Evolutionary conservation across 2,888 invertebrate genomes (phyloP), one percentile per base, ranked within the genome.

Genomic region (Drosophila pegasa): DNA sequence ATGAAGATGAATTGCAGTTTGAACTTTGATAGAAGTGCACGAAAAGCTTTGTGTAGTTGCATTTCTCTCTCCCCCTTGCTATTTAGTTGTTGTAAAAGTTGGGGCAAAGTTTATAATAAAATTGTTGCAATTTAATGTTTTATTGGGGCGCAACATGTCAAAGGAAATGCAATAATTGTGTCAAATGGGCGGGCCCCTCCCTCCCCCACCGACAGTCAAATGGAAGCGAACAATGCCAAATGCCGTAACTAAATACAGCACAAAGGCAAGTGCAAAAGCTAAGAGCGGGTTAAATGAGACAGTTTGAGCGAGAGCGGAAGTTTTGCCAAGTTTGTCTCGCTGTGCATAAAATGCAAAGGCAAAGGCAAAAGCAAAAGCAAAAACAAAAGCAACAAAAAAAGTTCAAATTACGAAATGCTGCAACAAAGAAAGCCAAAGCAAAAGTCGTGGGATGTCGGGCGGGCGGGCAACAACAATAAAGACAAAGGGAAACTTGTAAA

Each of bases 1-100:
- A 83, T 87, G 84, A 83, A 88, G 87, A 87, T 88, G 80, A 80
- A 89, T 83, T 86, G 89, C 74, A 87, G 67, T 80, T 86, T 76
- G 73, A 88, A 79, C 87, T 88, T 81, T 78, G 78, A 76, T 73
- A 55, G 71, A 64, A 74, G 65, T 71, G 62, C 78, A 87, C 72
- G 72, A 87, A 70, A 78, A 63, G 47, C 41, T 80, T 70, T 61
- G 54, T 54, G 47, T 41, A 51, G 29, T 43, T 48, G 29, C 47
- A 51, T 50, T 18, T 18, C 47, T 6, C 9, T 8, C n/a, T 1
- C n/a, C 5, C 9, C 3, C n/a, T 1, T 8, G n/a, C 12, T 18
- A 2, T 10, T n/a, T 25, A 25, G 22, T 47, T 38, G 20, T 54
- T 35, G 31, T 50, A 52, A 62, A 68, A 77, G 55, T 64, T 68